Conservation (phyloP, 2,113 vertebrate genomes). For the Shinisaurus crocodilurus region DNA sequence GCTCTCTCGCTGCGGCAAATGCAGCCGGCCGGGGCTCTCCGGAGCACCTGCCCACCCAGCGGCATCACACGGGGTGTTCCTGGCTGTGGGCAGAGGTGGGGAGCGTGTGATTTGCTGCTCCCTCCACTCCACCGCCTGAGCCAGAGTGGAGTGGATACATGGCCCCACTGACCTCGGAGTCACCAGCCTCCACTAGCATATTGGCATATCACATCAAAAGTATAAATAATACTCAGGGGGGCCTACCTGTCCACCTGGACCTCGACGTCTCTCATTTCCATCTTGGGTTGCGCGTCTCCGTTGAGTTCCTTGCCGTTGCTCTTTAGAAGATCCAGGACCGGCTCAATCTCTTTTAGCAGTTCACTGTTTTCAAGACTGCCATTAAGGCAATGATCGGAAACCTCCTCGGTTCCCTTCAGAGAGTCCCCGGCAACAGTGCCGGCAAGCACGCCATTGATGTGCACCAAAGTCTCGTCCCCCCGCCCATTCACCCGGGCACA, state of each 20-base stretch:
- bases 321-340: slow-evolving; percentile 89
- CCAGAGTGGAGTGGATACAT: too few species aligned
- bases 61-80: too few species aligned
- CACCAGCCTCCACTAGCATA: too few species aligned
- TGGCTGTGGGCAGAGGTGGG: too few species aligned
- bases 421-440: slow-evolving; percentile 66
- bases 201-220: slow-evolving; percentile 21
- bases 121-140: too few species aligned
- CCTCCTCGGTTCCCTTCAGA: slow-evolving; percentile 69
- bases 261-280: slow-evolving; percentile 84
- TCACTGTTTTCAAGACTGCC: slow-evolving; percentile 85
- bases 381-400: slow-evolving; percentile 74
- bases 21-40: too few species aligned
- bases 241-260: slow-evolving; percentile 95
- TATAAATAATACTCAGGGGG: slow-evolving; percentile 39
- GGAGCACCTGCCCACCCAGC: too few species aligned
- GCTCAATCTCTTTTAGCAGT: slow-evolving; percentile 92
- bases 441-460: slow-evolving; percentile 70
- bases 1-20: too few species aligned
- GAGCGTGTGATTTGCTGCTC: too few species aligned
- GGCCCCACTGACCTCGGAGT: too few species aligned
- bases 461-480: slow-evolving; percentile 62
- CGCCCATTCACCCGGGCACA: slow-evolving; percentile 67
- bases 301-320: slow-evolving; percentile 79
- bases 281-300: slow-evolving; percentile 78